Evolutionary conservation across 2,113 vertebrate species (phyloP), one percentile per base, ranked within the genome.

Genomic region (Micromys minutus): DNA sequence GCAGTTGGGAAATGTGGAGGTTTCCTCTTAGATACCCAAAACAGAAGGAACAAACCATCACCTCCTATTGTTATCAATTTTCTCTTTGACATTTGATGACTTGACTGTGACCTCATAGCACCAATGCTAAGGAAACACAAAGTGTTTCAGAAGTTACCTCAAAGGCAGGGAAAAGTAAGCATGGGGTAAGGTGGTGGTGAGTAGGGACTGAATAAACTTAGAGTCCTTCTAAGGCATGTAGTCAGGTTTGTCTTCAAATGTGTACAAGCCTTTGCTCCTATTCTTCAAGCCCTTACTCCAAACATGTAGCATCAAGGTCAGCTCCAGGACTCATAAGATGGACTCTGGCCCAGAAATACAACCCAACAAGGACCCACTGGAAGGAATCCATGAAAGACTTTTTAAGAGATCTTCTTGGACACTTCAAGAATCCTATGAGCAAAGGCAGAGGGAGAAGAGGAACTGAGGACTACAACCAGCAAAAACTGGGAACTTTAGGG

Each of bases 241-340:
- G 75, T 52, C 47, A 76, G 12, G 3, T 29, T 95, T 19, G 6
- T 39, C 75, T 85, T 75, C 7, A 61, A 88, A 57, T 79, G 15
- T 87, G 4, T 36, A 61, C 6, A 86, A 88, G 77, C 21, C 47
- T 29, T 76, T 86, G 47, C 59, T 90, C 76, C 71, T 83, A 26
- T 85, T 92, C 52, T 39, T 61, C 36, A 81, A 19, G 67, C 22
- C 42, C 24, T 93, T 52, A 57, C 29, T 8, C 31, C 24, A 72
- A 74, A 85, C 45, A 91, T 61, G 9, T 19, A 93, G 55, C 4
- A 84, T 84, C 59, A 91, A 91, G 95, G 47, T 26, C 55, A 96
- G 34, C 1, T 7, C n/a, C 29, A 61, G 55, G 81, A 93, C 59
- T 93, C 88, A 69, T 26, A 92, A 90, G 81, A 89, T 11, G n/a